Evolutionary conservation across 2,797 vertebrate genomes (phyloP).

Genomic region (Lophotriccus pileatus): DNA sequence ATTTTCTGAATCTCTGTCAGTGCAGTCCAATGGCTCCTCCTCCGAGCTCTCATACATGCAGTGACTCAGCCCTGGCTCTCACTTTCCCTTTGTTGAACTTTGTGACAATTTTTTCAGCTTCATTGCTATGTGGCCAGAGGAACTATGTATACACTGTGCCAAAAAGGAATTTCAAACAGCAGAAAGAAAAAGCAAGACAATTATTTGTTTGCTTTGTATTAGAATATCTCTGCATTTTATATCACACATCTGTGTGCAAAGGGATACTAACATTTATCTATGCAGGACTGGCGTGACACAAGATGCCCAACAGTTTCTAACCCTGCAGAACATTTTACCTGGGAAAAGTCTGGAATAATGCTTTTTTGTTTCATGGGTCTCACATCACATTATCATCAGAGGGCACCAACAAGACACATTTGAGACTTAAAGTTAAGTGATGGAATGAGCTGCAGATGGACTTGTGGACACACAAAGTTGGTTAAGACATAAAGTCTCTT

Average conservation of each 20-base stretch:
- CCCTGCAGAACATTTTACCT: background rate
- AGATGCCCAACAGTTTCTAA: background rate
- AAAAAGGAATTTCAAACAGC: constrained; percentile 23
- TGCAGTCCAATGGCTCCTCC: background rate
- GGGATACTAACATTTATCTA: background rate
- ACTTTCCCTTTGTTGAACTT: constrained; percentile 64
- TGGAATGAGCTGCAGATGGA: background rate
- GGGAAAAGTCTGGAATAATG: background rate
- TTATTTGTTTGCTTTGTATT: background rate
- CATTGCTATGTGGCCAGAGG: constrained; percentile 6
- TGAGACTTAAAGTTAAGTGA: background rate
- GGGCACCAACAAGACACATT: background rate
- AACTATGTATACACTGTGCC: background rate
- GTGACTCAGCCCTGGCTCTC: constrained; percentile 50
- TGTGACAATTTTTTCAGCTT: constrained; percentile 63
- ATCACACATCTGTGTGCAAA: background rate
- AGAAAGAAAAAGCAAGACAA: constrained; percentile 31
- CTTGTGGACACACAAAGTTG: accelerated
- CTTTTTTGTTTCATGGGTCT: background rate
- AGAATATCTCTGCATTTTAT: background rate
- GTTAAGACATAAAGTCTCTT: background rate
- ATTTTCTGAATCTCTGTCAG: constrained; percentile 38
- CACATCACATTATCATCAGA: background rate
- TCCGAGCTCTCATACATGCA: background rate
- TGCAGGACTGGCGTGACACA: background rate